A percentile compares a stretch with the other conserved stretches of the same genome.
Conservation (phyloP, 2,888 invertebrate genomes). For the Dioctria linearis region DNA sequence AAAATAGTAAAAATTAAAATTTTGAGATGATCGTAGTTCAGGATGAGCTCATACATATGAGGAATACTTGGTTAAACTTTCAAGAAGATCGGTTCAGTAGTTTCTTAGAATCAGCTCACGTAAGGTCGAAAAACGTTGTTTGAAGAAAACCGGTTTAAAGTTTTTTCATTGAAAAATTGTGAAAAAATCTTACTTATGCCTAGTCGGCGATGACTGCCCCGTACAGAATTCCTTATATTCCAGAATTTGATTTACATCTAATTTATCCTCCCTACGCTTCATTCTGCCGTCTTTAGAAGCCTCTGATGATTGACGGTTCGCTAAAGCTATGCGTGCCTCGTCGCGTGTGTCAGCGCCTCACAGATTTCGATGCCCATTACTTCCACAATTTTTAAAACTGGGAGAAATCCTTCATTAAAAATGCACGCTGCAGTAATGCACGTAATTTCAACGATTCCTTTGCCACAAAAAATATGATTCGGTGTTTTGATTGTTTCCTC, state of each 20-base stretch:
- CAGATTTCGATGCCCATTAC: constrained; percentile 52
- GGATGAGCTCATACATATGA: too few species aligned
- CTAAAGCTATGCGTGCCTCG: constrained; percentile 53
- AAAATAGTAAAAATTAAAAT: too few species aligned
- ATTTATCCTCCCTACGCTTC: constrained; percentile 49
- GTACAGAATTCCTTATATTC: background rate
- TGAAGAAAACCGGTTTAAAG: too few species aligned
- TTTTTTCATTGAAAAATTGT: too few species aligned
- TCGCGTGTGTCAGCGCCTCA: constrained; percentile 52
- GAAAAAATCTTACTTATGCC: too few species aligned
- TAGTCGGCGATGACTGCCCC: constrained; percentile 1
- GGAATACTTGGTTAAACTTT: too few species aligned
- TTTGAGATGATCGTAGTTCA: too few species aligned
- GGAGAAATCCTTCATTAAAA: constrained; percentile 59
- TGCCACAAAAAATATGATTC: constrained; percentile 59
- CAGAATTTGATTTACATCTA: background rate
- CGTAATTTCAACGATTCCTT: constrained; percentile 59
- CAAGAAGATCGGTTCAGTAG: too few species aligned
- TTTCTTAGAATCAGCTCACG: too few species aligned
- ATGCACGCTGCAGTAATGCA: constrained; percentile 57
- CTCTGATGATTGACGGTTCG: constrained; percentile 56
- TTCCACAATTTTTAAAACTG: constrained; percentile 60
- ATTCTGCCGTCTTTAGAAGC: constrained; percentile 59
- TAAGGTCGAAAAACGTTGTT: too few species aligned
- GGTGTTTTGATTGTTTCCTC: constrained; percentile 57